phyloP scores from a whole-genome alignment of 1,140 invertebrate genomes.

The Pteromalus puparum region DNA sequence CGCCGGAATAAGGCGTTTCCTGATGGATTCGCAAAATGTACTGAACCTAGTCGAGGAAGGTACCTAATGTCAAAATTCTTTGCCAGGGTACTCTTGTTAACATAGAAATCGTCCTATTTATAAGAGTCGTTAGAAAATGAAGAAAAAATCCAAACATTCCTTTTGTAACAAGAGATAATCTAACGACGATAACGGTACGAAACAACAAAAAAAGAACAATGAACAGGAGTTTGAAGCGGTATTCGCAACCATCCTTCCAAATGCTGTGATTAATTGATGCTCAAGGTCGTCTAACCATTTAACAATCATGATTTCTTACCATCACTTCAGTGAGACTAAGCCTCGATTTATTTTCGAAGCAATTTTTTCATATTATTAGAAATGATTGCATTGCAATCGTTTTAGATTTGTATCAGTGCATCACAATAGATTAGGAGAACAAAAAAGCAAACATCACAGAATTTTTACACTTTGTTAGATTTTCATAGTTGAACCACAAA shows the following conservation, averaged over 20 bases:
- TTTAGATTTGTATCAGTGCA: constrained; percentile 43
- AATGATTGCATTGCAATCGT: constrained; percentile 32
- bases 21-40: constrained; percentile 46
- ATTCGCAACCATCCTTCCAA: constrained; percentile 59
- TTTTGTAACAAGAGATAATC: constrained; percentile 14
- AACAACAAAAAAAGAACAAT: neutral
- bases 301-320: constrained; percentile 45
- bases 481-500: constrained; percentile 35
- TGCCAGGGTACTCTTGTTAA: constrained; percentile 33
- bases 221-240: constrained; percentile 23
- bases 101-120: neutral
- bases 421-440: constrained; percentile 36
- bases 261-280: constrained; percentile 58
- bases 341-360: constrained; percentile 41
- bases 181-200: constrained; percentile 21
- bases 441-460: constrained; percentile 19
- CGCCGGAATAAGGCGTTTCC: constrained; percentile 53
- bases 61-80: constrained; percentile 45
- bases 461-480: constrained; percentile 45
- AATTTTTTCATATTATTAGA: constrained; percentile 44
- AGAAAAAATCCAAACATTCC: constrained; percentile 34
- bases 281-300: constrained; percentile 47
- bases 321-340: constrained; percentile 37
- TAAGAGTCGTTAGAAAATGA: constrained; percentile 4
- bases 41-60: constrained; percentile 57